phyloP scores from a whole-genome alignment of 2,888 invertebrate species.

The Luperina nickerlii region DNA sequence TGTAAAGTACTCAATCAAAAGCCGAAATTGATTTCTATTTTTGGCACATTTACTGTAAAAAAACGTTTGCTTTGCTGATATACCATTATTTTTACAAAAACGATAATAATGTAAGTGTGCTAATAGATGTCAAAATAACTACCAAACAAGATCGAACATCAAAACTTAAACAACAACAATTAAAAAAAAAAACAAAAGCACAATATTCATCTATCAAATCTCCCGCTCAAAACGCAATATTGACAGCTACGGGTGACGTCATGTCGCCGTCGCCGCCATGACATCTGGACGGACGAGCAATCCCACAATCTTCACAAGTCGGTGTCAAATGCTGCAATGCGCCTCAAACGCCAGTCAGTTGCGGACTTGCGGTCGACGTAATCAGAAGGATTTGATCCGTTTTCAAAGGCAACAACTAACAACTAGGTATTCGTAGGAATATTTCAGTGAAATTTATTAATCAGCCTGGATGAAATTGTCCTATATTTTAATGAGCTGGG shows the following conservation, averaged over 20 bases:
- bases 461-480: not conserved
- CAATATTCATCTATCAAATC: not conserved
- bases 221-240: slow-evolving; percentile 17
- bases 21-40: not conserved
- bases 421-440: not conserved
- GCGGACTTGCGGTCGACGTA: slow-evolving; percentile 13
- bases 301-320: slow-evolving; percentile 16
- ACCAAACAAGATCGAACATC: not conserved
- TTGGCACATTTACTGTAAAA: not conserved
- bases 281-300: slow-evolving; percentile 10
- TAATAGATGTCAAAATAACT: not conserved
- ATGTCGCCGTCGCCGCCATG: slow-evolving; percentile 9
- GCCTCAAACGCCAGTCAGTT: slow-evolving; percentile 10
- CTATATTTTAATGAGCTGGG: not conserved
- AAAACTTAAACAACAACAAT: not conserved
- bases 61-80: not conserved
- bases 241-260: slow-evolving; percentile 18
- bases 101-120: not conserved
- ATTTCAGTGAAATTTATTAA: not conserved
- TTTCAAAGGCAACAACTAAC: not conserved
- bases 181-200: not conserved
- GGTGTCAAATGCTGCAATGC: slow-evolving; percentile 39
- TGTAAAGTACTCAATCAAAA: no score
- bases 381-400: slow-evolving; percentile 28
- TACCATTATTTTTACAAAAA: not conserved